Conservation (phyloP, 2,113 vertebrate genomes). For the Platycercus adscitus region DNA sequence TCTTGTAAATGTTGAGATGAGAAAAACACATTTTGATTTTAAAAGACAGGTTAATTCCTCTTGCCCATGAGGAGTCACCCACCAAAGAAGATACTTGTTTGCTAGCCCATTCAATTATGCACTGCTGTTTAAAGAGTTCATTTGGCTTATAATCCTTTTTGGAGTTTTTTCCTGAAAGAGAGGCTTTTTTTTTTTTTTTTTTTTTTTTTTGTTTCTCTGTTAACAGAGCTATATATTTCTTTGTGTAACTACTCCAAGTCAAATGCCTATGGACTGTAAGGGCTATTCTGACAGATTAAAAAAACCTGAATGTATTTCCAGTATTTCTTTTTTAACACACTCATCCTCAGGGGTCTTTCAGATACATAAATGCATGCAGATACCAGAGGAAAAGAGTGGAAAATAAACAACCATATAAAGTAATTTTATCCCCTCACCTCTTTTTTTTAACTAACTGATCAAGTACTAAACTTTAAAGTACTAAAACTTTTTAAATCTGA, state of each 20-base stretch:
- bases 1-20: background rate
- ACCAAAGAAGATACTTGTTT: background rate
- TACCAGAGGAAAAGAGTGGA: background rate
- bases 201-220: background rate
- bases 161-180: background rate
- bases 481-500: background rate
- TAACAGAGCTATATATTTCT: background rate
- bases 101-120: background rate
- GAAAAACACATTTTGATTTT: background rate
- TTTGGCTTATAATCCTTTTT: background rate
- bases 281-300: background rate
- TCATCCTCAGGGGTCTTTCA: background rate
- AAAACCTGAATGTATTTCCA: background rate
- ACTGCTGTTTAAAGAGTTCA: background rate
- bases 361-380: background rate
- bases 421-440: background rate
- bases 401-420: background rate
- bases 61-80: fast-evolving
- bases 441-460: background rate
- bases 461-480: background rate
- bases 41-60: background rate
- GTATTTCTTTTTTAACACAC: background rate
- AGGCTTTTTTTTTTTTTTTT: background rate
- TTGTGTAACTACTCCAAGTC: background rate
- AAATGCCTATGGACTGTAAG: background rate